These are phyloP conservation scores for Tachycineta bicolor DNA, from an alignment of 2,113 vertebrate species.

Conservation along the genomic window DNA sequence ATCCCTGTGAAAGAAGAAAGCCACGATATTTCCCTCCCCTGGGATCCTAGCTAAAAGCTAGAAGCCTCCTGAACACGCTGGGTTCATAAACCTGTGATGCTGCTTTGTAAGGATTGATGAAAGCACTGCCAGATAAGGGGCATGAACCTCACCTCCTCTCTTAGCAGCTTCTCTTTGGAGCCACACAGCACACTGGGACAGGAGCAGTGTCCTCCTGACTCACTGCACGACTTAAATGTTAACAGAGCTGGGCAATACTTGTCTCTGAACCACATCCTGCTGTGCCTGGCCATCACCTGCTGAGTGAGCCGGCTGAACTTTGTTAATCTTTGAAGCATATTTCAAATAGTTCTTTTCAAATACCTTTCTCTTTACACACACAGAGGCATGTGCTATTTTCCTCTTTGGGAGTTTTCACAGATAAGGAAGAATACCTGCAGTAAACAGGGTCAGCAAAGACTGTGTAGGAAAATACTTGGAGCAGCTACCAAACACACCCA, in stretches of 20 bases:
- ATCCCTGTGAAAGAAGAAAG: background rate
- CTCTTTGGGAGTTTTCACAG: slow-evolving; percentile 1
- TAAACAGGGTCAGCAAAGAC: background rate
- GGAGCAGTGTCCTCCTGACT: background rate
- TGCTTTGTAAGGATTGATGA: background rate
- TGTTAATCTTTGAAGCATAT: slow-evolving; percentile 19
- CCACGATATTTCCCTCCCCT: background rate
- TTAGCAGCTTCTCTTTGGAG: background rate
- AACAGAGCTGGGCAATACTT: background rate
- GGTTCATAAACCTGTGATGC: background rate
- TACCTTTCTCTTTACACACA: slow-evolving; percentile 26
- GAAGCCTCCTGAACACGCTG: background rate
- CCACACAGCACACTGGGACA: background rate
- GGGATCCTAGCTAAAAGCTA: background rate
- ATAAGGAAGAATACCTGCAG: slow-evolving; percentile 1
- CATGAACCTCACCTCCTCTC: background rate
- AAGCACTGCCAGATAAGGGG: background rate
- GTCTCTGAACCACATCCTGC: background rate
- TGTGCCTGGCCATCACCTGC: background rate
- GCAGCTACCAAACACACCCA: slow-evolving; percentile 1
- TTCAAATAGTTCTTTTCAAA: slow-evolving; percentile 40
- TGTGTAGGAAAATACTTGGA: background rate
- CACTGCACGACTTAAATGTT: background rate
- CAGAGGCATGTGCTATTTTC: background rate
- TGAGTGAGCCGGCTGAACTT: background rate